Conservation (phyloP, 2,113 vertebrate genomes). For the Equus przewalskii region DNA sequence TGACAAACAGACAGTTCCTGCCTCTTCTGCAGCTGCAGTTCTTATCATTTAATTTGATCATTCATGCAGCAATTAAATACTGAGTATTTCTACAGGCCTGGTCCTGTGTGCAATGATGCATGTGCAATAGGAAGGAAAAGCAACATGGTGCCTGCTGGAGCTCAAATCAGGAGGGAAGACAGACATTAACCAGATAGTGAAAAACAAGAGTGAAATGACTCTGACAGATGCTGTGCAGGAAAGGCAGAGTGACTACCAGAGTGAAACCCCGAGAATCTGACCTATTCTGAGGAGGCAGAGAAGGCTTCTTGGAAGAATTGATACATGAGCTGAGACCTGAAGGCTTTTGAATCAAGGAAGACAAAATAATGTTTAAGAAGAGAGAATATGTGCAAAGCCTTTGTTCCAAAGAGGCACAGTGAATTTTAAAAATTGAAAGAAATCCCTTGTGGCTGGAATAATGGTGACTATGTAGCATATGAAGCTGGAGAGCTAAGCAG, state of each 20-base stretch:
- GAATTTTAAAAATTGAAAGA: not conserved
- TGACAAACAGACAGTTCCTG: no score
- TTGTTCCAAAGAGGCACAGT: not conserved
- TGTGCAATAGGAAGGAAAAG: no score
- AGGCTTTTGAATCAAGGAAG: not conserved
- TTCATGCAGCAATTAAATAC: no score
- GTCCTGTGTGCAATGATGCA: no score
- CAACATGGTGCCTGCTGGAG: no score
- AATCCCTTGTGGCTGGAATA: not conserved
- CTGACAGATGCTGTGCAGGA: not conserved
- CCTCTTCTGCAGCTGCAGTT: no score
- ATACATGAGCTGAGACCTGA: not conserved
- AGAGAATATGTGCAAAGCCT: not conserved
- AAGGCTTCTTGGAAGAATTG: not conserved
- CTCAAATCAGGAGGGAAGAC: no score
- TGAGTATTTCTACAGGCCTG: no score
- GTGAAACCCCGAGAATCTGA: not conserved
- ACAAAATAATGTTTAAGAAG: not conserved
- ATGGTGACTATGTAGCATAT: not conserved
- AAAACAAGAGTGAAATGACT: not conserved
- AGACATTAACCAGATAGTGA: not conserved
- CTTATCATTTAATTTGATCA: no score
- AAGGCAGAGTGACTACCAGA: not conserved
- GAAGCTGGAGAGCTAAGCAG: not conserved
- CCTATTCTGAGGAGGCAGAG: not conserved